Base-by-base conservation (phyloP, 1,140 invertebrate genomes). In the Babylonia areolata region DNA sequence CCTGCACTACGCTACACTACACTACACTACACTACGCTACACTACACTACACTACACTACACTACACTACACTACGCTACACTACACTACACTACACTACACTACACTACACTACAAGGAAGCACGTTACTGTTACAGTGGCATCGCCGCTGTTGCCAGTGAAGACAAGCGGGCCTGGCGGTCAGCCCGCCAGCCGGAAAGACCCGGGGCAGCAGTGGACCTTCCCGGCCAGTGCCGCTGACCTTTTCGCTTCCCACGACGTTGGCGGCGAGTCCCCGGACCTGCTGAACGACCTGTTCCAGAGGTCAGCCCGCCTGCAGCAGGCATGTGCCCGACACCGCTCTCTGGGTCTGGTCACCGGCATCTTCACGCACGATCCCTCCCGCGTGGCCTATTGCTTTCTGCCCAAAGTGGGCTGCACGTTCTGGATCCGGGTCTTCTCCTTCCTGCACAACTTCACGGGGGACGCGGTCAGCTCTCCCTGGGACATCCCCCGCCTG, bases 391-490 rank as follows among this genome's bases (percentile, higher is more conserved):
- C 83, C 28, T 84, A 84, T 33, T 84, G 83, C 83, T 84, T 77
- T 33, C 20, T 84, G 37, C 83, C 83, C 39, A 84, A 84, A 46
- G 69, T 23, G n/a, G 83, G 83, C 9, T 84, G 83, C 51, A 84
- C 83, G 17, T 77, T 78, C 35, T 84, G 83, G 83, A 84, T 77
- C 17, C 69, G 73, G 9, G 73, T 84, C 9, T 84, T 77, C 71
- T 75, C 73, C 46, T 84, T 6, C 42, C 33, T 84, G 37, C 42
- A 75, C 83, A 77, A 84, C 69, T 77, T 75, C 42, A 78, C 69
- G 28, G 73, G 73, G 40, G 42, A 84, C 2, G 35, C 23, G 15
- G 81, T 71, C 12, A n/a, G 51, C 35, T 69, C 58, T 3, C 81
- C 81, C 0, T 82, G 81, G 81, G 58, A 82, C n/a, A 23, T 82